Evolutionary conservation across 1,140 invertebrate genomes (phyloP).

Genomic region (Copidosoma floridanum): DNA sequence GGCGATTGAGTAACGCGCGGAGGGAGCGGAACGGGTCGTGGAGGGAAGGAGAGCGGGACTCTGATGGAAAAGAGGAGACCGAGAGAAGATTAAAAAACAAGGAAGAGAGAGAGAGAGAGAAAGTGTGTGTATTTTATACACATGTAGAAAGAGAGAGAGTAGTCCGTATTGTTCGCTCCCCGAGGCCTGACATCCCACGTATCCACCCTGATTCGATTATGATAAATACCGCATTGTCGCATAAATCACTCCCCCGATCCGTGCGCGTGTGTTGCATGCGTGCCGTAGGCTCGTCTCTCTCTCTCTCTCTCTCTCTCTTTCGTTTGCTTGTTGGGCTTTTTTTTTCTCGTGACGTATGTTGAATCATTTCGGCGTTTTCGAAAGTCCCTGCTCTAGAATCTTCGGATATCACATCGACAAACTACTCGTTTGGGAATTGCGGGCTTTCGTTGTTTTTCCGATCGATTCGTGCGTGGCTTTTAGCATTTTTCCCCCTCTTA

Average conservation of each 20-base stretch:
- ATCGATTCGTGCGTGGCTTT: too few species aligned
- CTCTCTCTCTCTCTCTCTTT: not conserved
- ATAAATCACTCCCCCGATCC: slow-evolving; percentile 26
- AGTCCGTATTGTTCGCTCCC: slow-evolving; percentile 23
- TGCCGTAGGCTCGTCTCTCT: slow-evolving; percentile 11
- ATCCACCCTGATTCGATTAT: slow-evolving; percentile 30
- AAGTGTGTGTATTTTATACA: slow-evolving; percentile 38
- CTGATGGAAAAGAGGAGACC: slow-evolving; percentile 8
- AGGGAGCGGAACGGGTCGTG: not conserved
- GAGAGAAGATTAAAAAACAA: too few species aligned
- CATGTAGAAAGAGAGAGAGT: slow-evolving; percentile 32
- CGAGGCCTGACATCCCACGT: slow-evolving; percentile 23
- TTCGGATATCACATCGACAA: slow-evolving; percentile 11
- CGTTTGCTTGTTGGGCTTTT: slow-evolving; percentile 1
- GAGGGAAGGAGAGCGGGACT: not conserved
- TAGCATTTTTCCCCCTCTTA: not conserved
- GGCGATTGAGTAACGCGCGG: not conserved
- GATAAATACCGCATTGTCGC: slow-evolving; percentile 30
- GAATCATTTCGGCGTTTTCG: slow-evolving; percentile 21
- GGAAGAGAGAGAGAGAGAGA: not conserved
- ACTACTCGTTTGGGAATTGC: slow-evolving; percentile 22
- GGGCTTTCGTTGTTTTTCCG: not conserved
- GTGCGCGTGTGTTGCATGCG: too few species aligned
- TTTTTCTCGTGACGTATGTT: too few species aligned
- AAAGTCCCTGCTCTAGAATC: not conserved